Base-by-base conservation (phyloP, 1,140 invertebrate species). In the Proales similis region DNA sequence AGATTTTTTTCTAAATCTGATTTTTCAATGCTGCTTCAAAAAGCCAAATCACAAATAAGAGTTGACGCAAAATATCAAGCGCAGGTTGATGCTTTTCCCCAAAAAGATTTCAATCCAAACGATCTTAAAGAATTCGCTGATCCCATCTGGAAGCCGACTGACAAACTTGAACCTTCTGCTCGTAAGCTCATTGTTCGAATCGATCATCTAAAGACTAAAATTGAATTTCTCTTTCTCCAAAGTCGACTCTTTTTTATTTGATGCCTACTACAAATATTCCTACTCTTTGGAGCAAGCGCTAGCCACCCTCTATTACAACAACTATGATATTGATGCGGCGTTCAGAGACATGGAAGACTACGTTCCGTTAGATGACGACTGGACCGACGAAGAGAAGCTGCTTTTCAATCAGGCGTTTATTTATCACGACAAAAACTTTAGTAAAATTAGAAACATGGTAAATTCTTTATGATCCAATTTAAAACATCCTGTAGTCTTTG, bases 231-330 rank as follows among this genome's bases (percentile, higher is more conserved):
- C n/a, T n/a, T n/a, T n/a, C n/a, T n/a, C n/a, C n/a, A 36, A 57
- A 57, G 29, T 57, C 26, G 36, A 57, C 20, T 22, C 39, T 39
- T 57, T 24, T 24, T 17, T 57, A 24, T 42, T 27, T 22, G 51
- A 57, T 42, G 33, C 51, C 19, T 19, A 27, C 14, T 11, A 17
- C 27, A 42, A 39, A 22, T 39, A 57, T 26, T 57, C 51, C 2
- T 57, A 39, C 26, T 42, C 26, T 14, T 42, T 38, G n/a, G 53
- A 61, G 36, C 66, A 78, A 77, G 91, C 92, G 22, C 77, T 97
- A 27, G 92, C 91, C 11, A 93, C 96, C 88, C 76, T 97, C 11
- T 95, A 92, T 75, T 96, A 91, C 91, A 91, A 96, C 70, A 92
- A 93, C 76, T 91, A 95, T 78, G 88, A 94, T 75, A 79, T 96